phyloP scores from a whole-genome alignment of 1,140 invertebrate species.

The Penaeus vannamei region DNA sequence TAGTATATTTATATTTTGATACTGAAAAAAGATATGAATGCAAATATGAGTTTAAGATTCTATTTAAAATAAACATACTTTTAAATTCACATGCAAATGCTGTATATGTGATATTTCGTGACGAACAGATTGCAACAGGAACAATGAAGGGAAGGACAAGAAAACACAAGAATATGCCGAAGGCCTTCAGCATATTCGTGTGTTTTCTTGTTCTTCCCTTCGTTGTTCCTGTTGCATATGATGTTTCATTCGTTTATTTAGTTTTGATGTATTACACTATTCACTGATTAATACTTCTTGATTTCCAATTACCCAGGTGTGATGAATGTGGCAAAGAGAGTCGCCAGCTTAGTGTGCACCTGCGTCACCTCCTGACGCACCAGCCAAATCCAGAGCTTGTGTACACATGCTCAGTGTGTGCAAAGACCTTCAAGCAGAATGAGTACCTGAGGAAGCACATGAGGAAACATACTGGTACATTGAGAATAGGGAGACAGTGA shows the following conservation, averaged over 20 bases:
- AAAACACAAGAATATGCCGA: no score
- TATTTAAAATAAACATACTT: no score
- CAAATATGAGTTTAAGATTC: no score
- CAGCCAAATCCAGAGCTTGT: conserved; percentile 46
- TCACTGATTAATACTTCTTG: neutral
- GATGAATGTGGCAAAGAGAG: conserved; percentile 62
- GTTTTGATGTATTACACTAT: neutral
- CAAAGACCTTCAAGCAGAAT: conserved; percentile 58
- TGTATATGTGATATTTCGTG: no score
- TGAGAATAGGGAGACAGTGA: neutral
- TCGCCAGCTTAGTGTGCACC: conserved; percentile 59
- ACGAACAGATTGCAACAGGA: no score
- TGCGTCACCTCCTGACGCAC: conserved; percentile 55
- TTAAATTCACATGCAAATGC: no score
- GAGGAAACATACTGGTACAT: conserved; percentile 60
- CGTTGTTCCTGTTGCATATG: no score
- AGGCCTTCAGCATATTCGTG: no score
- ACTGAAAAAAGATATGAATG: no score
- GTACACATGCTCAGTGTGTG: conserved; percentile 52
- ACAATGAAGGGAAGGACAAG: no score
- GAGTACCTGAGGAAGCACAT: conserved; percentile 58
- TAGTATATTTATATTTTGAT: no score
- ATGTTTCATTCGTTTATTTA: neutral
- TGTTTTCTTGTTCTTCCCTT: no score
- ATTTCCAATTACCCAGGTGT: conserved; percentile 36